Evolutionary conservation across 2,113 vertebrate genomes (phyloP), one percentile per base, ranked within the genome.

Genomic region (Regulus satrapa): DNA sequence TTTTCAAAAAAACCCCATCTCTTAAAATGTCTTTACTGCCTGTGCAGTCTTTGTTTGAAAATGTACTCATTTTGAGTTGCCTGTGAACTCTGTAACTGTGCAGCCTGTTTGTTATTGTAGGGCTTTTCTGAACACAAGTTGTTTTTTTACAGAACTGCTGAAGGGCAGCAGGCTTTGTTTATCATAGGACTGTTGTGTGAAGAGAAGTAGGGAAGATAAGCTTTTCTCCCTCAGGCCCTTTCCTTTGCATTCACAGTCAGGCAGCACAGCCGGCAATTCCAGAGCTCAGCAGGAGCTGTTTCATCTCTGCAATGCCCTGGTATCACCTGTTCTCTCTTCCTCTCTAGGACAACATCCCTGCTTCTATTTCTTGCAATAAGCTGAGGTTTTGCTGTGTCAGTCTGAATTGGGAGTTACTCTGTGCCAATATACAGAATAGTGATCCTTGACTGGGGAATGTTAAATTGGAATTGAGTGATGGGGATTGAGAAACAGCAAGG

Each of bases 31-130:
- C 79, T 90, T 73, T 80, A 63, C 40, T 88, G 90, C 23, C 72
- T 59, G 19, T 80, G 55, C 59, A 59, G 79, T 83, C 61, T 94
- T 63, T 83, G 48, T 95, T 84, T 89, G 92, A 86, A 94, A 92
- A 88, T n/a, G 32, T 67, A 67, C 49, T 95, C 5, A 16, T 83
- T 94, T 77, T 54, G 78, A 69, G 92, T 86, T 74, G 71, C 43
- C 40, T 85, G 48, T 83, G 88, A 94, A 71, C 73, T 94, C 69
- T 64, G 41, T 92, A 78, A 23, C 48, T 66, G 48, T 77, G 68
- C 43, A 48, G 52, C 18, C 68, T 83, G 63, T 89, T 87, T 92
- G 56, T 95, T 90, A 51, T 51, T 90, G 63, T 86, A 71, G 71
- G 46, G 38, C 63, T 92, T 48, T 78, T 91, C 59, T 83, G 67